Base-by-base conservation (phyloP, 2,888 invertebrate species). In the Pilophorus perplexus region DNA sequence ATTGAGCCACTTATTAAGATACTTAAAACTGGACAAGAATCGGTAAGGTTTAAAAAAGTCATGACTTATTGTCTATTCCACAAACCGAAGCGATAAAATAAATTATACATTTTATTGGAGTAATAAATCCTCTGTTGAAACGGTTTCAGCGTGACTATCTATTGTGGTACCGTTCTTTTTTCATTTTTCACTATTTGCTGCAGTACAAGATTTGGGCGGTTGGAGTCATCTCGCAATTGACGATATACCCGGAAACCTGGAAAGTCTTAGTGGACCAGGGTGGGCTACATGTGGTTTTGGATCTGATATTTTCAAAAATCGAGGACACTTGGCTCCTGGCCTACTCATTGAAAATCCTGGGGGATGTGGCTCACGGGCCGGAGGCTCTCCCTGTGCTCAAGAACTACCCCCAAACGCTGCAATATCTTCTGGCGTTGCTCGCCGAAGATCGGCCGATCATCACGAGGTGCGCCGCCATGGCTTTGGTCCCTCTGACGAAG, bases 221-320 rank as follows among this genome's bases (percentile, higher is more conserved):
- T n/a, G 40, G 59, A 2, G 4, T 59, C 12, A 2, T 59, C 5
- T 38, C 59, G 8, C 3, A 18, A 22, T 12, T 59, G 28, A 40
- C 59, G 3, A 40, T 42, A 12, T 42, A 14, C 25, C 42, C 59
- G 10, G 42, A 59, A 2, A 59, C 38, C 42, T 59, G 59, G 59
- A 22, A 20, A 16, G 14, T 23, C 2, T 20, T 59, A 22, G 42
- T 42, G 6, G 42, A 38, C 8, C 23, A 22, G 1, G 59, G 59
- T 3, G 40, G 40, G 2, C 27, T 59, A 2, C 8, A 23, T 6
- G 12, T n/a, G 6, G 10, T 42, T 8, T 16, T 59, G 42, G 14
- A 38, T 18, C 16, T 59, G 1, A 23, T 42, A 2, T 40, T 59
- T 18, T 18, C 23, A 6, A 38, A 6, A 10, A 5, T 42, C 1